Base-by-base conservation (phyloP, 2,113 vertebrate species). In the Psittacara wagleri region DNA sequence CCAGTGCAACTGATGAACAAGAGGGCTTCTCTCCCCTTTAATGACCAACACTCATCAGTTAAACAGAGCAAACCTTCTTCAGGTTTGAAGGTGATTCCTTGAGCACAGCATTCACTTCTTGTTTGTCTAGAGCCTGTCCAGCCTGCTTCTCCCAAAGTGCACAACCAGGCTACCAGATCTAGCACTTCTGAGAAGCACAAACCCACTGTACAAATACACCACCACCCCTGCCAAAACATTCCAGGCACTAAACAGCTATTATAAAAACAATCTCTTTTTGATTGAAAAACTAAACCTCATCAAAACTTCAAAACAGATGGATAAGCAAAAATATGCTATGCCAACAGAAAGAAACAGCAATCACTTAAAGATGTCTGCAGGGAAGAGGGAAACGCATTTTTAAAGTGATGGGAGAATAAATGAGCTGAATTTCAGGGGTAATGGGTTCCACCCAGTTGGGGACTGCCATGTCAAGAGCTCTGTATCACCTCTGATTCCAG, bases 251-350 rank as follows among this genome's bases (percentile, higher is more conserved):
- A 95, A 87, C 63, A 89, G 70, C 13, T 22, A 94, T 87, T 95
- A 95, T 49, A 90, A 80, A 95, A 95, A 96, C 92, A 95, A 90
- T 90, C 72, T 92, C 78, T 25, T 95, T 92, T 83, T 96, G 90
- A 95, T 79, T 91, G 91, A 94, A 95, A 94, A 95, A 78, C 79
- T 80, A 87, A 94, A 91, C 81, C 93, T 90, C 96, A 95, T 94
- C 93, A 95, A 87, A 95, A 95, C 93, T 95, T 95, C 86, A 92
- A 94, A 95, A 94, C 95, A 97, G 94, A 97, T 91, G 94, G 95
- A 91, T 92, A 94, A 95, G 84, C 66, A 92, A 94, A 94, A 95
- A 96, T 69, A 92, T 84, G 89, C 83, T 84, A 89, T 86, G 89
- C 83, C 95, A 96, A 95, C 86, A 95, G 66, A 95, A 92, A 95